Base-by-base conservation (phyloP, 2,797 vertebrate genomes). In the Microcaecilia unicolor region DNA sequence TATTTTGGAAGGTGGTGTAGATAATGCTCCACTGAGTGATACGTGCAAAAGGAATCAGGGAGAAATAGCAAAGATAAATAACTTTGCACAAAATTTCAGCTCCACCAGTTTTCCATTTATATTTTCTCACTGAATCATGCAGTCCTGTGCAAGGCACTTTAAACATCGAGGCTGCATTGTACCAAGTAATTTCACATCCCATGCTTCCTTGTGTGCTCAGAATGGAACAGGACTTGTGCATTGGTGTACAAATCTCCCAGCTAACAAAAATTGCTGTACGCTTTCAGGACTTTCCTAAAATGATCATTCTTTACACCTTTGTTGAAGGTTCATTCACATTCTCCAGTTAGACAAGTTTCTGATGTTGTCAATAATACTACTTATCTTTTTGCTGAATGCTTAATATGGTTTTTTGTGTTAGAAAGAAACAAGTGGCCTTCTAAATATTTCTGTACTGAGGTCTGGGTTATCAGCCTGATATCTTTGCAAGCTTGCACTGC, bases 101-200 rank as follows among this genome's bases (percentile, higher is more conserved):
- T 88, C 75, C 84, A 89, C 81, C 77, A 81, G 87, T 83, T 91
- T 89, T 78, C 84, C 84, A 89, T 90, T 90, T 93, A 81, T 87
- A 82, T 89, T 88, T 89, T 87, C 84, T 85, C 85, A 77, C 74
- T 81, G 87, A 88, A 83, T 84, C 82, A 62, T 55, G 61, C 60
- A 75, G 83, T 79, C 74, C 74, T 64, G 73, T 79, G 80, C 82
- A 79, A 54, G 60, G 78, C 48, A 57, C 80, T 81, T 83, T 76
- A 72, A 62, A 70, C 47, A 12, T 81, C 60, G 51, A 73, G 62
- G 72, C 67, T 61, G 76, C 76, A 72, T 62, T 51, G 25, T n/a
- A 55, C 50, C 49, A 58, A 58, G 55, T 44, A 32, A 59, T 64
- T 62, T 73, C 47, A 24, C 55, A 48, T 47, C 67, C 41, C 35